phyloP scores from a whole-genome alignment of 2,888 invertebrate genomes.

The Capitulum mitella region DNA sequence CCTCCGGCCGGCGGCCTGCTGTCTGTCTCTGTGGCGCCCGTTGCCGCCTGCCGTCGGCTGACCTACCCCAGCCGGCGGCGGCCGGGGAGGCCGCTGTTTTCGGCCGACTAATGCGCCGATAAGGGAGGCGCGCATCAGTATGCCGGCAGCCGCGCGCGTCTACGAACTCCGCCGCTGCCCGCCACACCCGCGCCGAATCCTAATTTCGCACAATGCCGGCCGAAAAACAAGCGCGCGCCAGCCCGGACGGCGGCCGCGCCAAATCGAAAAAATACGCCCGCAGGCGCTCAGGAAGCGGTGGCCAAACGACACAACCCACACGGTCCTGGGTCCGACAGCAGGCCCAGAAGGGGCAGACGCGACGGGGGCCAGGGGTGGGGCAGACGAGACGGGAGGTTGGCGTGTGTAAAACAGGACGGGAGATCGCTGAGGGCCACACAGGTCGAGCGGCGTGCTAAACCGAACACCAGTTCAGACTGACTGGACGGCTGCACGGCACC shows the following conservation, averaged over 20 bases:
- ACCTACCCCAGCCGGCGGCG: neutral
- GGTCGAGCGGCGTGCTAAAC: no score
- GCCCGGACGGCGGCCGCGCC: neutral
- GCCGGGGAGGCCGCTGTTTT: neutral
- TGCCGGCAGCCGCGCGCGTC: neutral
- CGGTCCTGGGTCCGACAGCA: no score
- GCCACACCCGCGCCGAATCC: slow-evolving; percentile 10
- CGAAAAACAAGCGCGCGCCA: neutral
- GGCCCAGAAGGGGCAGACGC: no score
- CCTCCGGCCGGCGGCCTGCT: neutral
- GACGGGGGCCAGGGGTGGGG: no score
- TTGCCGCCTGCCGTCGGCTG: neutral
- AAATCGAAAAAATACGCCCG: slow-evolving; percentile 2
- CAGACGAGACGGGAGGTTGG: no score
- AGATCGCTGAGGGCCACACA: no score
- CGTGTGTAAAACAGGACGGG: no score
- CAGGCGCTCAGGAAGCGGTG: no score
- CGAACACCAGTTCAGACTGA: no score
- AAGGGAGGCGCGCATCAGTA: neutral
- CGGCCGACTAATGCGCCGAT: slow-evolving; percentile 4
- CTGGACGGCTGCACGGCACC: no score
- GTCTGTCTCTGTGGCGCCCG: neutral
- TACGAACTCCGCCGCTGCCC: slow-evolving; percentile 8
- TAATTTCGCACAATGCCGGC: slow-evolving; percentile 23
- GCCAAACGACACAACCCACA: no score